Conservation (phyloP, 2,888 invertebrate genomes). For the Phyto melanocephala region DNA sequence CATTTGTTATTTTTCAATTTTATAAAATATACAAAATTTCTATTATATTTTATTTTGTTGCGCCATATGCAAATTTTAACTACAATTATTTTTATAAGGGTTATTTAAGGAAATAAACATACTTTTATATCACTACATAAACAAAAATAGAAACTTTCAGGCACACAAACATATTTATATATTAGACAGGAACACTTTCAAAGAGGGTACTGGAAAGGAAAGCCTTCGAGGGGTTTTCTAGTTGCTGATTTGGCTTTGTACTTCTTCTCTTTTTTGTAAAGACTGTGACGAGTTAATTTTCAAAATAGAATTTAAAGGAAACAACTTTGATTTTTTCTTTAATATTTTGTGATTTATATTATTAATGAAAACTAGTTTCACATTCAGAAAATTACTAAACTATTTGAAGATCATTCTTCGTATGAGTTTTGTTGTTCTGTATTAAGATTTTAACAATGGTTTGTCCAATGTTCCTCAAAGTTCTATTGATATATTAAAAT, state of each 20-base stretch:
- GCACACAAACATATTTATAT: too few relatives aligned
- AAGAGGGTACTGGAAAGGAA: conserved; percentile 26
- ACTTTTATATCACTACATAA: not conserved
- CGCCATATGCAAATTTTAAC: conserved; percentile 53
- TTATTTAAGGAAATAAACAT: conserved; percentile 44
- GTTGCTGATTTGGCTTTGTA: conserved; percentile 44
- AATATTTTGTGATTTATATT: too few relatives aligned
- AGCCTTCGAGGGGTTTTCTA: conserved; percentile 52
- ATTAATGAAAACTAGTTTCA: too few relatives aligned
- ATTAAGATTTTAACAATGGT: too few relatives aligned
- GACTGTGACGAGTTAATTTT: not conserved
- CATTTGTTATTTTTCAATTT: conserved; percentile 60
- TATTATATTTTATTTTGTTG: conserved; percentile 15
- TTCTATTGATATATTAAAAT: too few relatives aligned
- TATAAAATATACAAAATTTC: conserved; percentile 47
- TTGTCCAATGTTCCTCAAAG: too few relatives aligned
- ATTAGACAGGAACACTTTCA: not conserved
- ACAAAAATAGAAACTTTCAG: not conserved
- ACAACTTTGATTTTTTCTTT: too few relatives aligned
- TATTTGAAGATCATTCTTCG: too few relatives aligned
- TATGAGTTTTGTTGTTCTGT: too few relatives aligned
- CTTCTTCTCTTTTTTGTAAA: conserved; percentile 10
- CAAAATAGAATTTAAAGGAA: too few relatives aligned
- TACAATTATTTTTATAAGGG: conserved; percentile 56
- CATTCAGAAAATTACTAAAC: too few relatives aligned